Evolutionary conservation across 2,113 vertebrate species (phyloP), one percentile per base, ranked within the genome.

Genomic region (Seriola aureovittata): DNA sequence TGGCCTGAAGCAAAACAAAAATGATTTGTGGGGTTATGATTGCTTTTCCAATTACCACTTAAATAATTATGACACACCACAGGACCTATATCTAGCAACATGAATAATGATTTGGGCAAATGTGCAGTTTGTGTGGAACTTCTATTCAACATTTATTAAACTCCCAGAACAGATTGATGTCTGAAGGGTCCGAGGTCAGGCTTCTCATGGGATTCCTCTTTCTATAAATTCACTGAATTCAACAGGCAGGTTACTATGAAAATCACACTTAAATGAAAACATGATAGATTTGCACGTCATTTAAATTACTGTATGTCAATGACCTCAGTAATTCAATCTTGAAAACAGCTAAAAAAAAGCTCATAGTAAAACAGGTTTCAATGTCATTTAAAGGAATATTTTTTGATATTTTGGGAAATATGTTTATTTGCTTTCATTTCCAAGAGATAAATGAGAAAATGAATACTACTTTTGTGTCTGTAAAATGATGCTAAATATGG

Each of bases 21-120:
- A 78, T 84, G 52, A 85, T 81, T 71, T 58, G 69, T 81, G 60
- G 71, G 60, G 66, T 82, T 86, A 36, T n/a, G n/a, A 82, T 73
- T 79, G 54, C 60, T 82, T 83, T 80, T 55, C 66, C 63, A 69
- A 40, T 55, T 78, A 50, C 44, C 11, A 62, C 67, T 65, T 83
- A 81, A 85, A 88, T 88, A 66, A 80, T n/a, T 32, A 0, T 78
- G 78, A 84, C 72, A 85, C 42, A 68, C 55, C 36, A 82, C 54
- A 70, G 57, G 38, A 69, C 52, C 71, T 75, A 59, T 62, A 55
- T 60, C 40, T 65, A 76, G 75, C 14, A 66, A 74, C 16, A 63
- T n/a, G 64, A 74, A 59, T 60, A 79, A 77, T 72, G 67, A 77
- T 52, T 50, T 54, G 21, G 25, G 60, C 44, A 85, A 19, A 76